Conservation (phyloP, 2,888 invertebrate species). For the Apamea sordens region DNA sequence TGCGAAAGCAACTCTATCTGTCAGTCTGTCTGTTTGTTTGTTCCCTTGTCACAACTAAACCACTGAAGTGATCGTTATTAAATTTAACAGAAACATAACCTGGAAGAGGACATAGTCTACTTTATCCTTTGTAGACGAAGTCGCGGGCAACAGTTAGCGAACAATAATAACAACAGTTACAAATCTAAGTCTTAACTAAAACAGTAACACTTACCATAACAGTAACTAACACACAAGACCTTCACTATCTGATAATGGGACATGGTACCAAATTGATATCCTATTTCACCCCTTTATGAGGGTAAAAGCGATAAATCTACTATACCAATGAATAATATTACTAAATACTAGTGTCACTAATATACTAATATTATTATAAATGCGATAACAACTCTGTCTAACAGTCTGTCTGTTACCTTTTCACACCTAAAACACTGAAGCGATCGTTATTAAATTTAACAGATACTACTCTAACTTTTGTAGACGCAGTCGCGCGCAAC, state of each 20-base stretch:
- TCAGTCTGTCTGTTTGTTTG: too few relatives aligned
- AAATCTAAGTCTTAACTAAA: constrained; percentile 19
- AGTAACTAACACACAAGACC: constrained; percentile 31
- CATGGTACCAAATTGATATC: constrained; percentile 51
- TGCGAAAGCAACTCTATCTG: too few relatives aligned
- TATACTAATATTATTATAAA: too few relatives aligned
- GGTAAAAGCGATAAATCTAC: constrained; percentile 42
- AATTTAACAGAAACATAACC: too few relatives aligned
- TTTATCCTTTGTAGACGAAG: background rate
- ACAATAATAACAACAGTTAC: background rate
- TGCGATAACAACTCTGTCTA: too few relatives aligned
- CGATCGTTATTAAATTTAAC: too few relatives aligned
- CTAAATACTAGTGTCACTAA: too few relatives aligned
- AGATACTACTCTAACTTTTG: background rate
- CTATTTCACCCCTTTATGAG: constrained; percentile 45
- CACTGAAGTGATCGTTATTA: too few relatives aligned
- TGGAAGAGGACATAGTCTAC: too few relatives aligned
- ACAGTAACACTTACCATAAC: constrained; percentile 30
- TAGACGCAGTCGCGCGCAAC: background rate
- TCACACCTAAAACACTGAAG: too few relatives aligned
- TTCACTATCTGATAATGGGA: constrained; percentile 54
- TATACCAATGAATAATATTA: background rate
- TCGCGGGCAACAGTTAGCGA: background rate
- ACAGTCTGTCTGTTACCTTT: too few relatives aligned
- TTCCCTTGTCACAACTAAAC: too few relatives aligned